Evolutionary conservation across 2,113 vertebrate species (phyloP), one percentile per base, ranked within the genome.

Genomic region (Arenaria interpres): DNA sequence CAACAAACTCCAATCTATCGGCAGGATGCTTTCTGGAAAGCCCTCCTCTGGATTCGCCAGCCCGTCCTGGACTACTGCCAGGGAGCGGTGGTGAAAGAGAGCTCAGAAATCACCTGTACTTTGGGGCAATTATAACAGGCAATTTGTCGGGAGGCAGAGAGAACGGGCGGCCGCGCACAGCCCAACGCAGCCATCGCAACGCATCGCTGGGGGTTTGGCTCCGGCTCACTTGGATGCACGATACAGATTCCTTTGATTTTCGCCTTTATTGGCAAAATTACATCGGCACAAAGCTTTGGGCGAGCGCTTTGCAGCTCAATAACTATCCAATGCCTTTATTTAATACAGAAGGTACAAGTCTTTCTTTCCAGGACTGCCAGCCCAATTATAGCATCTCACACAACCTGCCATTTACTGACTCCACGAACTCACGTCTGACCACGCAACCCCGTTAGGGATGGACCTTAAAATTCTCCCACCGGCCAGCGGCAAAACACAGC

Each of bases 61-160:
- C 92, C 85, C 23, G 12, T 32, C 73, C 79, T 88, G 96, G 92
- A 68, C 4, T 17, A 21, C 45, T 46, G 97, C 96, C 95, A 93
- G 77, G 30, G 4, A 85, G 84, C 37, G 3, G 91, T 11, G 84
- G 91, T 85, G 57, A 93, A 94, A 75, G 89, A 19, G 53, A 75
- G 89, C 50, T 56, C 68, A 88, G 91, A 95, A 95, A 96, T 93
- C 76, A 89, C 84, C 86, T 89, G 89, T 10, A 87, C 90, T 95
- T 94, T 84, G 92, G 92, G 95, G 94, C 84, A 93, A 95, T 97
- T 90, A 96, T 48, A 66, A 85, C 50, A 90, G 73, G 74, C 77
- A 91, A 87, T 95, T 96, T 95, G 94, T 93, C 80, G 32, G 6
- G 83, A 85, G 83, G 83, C 4, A 51, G 88, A 93, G 73, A 80